Evolutionary conservation across 2,113 vertebrate genomes (phyloP).

Genomic region (Plecotus auritus): DNA sequence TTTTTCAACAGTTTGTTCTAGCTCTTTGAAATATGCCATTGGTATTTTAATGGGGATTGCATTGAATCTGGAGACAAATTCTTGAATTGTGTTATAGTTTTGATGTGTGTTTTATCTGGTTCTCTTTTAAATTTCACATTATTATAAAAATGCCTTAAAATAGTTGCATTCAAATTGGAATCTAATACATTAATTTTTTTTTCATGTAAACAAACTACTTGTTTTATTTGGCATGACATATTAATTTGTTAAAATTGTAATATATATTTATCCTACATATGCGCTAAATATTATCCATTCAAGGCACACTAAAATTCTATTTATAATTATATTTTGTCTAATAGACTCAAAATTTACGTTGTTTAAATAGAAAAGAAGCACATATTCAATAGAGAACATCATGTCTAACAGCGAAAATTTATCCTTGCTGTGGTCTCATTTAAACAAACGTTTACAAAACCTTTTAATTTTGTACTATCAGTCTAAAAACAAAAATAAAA

Average conservation of each 20-base stretch:
- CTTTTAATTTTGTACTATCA: neutral
- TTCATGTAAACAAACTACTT: neutral
- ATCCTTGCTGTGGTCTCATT: neutral
- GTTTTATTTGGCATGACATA: neutral
- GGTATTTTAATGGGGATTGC: too few relatives aligned
- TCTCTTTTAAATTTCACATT: conserved; percentile 2
- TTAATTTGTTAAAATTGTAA: neutral
- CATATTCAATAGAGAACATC: neutral
- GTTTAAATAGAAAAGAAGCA: neutral
- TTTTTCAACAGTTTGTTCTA: too few relatives aligned
- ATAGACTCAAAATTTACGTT: neutral
- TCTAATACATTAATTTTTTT: neutral
- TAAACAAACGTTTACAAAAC: neutral
- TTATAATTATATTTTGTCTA: neutral
- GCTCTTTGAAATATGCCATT: too few relatives aligned
- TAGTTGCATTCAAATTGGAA: neutral
- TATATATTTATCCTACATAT: neutral
- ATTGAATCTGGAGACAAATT: neutral
- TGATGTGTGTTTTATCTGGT: neutral
- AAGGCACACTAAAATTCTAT: neutral
- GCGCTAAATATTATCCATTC: neutral
- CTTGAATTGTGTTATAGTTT: neutral
- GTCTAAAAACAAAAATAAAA: neutral
- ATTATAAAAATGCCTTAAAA: conserved; percentile 27
- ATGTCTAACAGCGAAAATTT: neutral